These are phyloP conservation scores for Stenchaetothrips biformis DNA, from an alignment of 2,888 invertebrate genomes.

Conservation along the genomic window DNA sequence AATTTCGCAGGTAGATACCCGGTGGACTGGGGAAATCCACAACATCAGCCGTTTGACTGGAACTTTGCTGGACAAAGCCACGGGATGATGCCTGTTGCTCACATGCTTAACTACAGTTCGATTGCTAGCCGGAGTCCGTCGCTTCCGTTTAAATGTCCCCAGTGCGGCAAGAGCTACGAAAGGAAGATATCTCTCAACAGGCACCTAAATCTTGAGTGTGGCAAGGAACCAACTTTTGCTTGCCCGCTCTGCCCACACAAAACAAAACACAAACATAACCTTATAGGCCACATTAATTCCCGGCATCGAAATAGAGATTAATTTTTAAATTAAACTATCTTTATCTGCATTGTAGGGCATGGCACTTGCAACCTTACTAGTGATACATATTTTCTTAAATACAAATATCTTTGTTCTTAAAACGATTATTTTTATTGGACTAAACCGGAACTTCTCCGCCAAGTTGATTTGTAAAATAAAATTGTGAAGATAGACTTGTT, in stretches of 20 bases:
- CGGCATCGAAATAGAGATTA: not conserved
- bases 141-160: not conserved
- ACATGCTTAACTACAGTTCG: too few species aligned
- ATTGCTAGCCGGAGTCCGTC: too few species aligned
- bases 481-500: too few species aligned
- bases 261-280: slow-evolving; percentile 42
- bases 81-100: too few species aligned
- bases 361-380: not conserved
- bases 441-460: too few species aligned
- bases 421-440: not conserved
- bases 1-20: too few species aligned
- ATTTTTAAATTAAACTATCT: not conserved
- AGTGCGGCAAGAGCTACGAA: slow-evolving; percentile 39
- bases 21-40: too few species aligned
- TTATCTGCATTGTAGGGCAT: too few species aligned
- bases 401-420: not conserved
- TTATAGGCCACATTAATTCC: slow-evolving; percentile 43
- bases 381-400: not conserved
- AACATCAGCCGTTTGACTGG: too few species aligned
- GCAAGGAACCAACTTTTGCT: slow-evolving; percentile 46
- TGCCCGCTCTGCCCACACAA: slow-evolving; percentile 47
- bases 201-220: slow-evolving; percentile 40
- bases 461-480: too few species aligned
- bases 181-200: slow-evolving; percentile 33
- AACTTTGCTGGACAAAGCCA: too few species aligned